Evolutionary conservation across 2,888 invertebrate genomes (phyloP), one percentile per base, ranked within the genome.

Genomic region (Parelbella ahira): DNA sequence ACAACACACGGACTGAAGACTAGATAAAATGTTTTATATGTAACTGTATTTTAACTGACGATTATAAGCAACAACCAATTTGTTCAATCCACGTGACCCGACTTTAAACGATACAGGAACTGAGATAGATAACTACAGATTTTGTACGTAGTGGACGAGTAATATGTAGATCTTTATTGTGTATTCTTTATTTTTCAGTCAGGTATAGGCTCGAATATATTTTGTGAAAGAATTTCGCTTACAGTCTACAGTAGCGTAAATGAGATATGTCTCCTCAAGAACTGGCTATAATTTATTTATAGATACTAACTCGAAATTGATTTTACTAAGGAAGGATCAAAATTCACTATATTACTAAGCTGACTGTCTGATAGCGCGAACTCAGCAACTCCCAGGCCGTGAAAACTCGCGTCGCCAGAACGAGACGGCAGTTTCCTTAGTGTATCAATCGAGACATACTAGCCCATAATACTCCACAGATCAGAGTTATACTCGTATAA

Each of bases 21-120:
- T 87, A 84, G 83, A 72, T 87, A 87, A n/a, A 86, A 84, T 81
- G 86, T 87, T 86, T 86, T 81, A 87, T 84, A 87, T 86, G 84
- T 78, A 79, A 83, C 83, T 84, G 81, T 87, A 86, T 81, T 83
- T 78, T 83, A 81, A 75, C 82, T 75, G 83, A 77, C 68, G 70
- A 73, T 71, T 79, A 15, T 15, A 79, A 81, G 81, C 73, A 75
- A 67, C 74, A 73, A 78, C 69, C 71, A 61, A 74, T 84, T 83
- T 79, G 56, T 83, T 86, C 86, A 84, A 86, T 86, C 80, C 86
- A 83, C 84, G 86, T 78, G 69, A 65, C 74, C 80, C 75, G 74
- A 76, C 72, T 75, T 68, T 58, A 66, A 65, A 57, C 64, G 69
- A 61, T 78, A 81, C 80, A 82, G 80, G 80, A 72, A 83, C 76